Conservation (phyloP, 2,888 invertebrate genomes). For the Cryptus armator region DNA sequence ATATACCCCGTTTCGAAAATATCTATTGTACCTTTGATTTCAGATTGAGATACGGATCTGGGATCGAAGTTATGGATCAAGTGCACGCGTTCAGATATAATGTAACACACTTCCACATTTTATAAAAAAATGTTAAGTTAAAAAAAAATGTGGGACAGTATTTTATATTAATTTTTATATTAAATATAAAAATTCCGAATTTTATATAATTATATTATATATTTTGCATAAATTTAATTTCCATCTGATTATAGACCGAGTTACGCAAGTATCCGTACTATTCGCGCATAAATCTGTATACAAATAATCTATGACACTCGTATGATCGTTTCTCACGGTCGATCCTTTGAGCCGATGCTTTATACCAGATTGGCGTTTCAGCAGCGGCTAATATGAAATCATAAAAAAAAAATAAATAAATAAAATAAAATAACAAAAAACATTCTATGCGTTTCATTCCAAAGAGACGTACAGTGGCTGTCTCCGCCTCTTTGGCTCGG, state of each 20-base stretch:
- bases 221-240: too few relatives aligned
- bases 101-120: background rate
- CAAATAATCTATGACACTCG: too few relatives aligned
- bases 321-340: too few relatives aligned
- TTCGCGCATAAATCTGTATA: too few relatives aligned
- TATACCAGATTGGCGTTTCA: slow-evolving; percentile 5
- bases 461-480: background rate
- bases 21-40: slow-evolving; percentile 29
- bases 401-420: background rate
- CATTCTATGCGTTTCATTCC: slow-evolving; percentile 21
- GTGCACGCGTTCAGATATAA: background rate
- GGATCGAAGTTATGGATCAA: background rate
- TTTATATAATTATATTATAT: too few relatives aligned
- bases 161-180: background rate
- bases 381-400: background rate
- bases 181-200: background rate
- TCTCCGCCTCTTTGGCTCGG: slow-evolving; percentile 14
- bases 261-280: too few relatives aligned
- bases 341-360: background rate
- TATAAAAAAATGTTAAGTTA: background rate
- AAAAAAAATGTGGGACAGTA: background rate
- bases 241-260: too few relatives aligned
- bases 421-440: background rate
- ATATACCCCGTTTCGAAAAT: slow-evolving; percentile 39
- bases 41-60: slow-evolving; percentile 5